Percentiles rank a stretch among this genome's conserved stretches.
Conservation (phyloP, 2,113 vertebrate species). For the Terrapene triunguis region DNA sequence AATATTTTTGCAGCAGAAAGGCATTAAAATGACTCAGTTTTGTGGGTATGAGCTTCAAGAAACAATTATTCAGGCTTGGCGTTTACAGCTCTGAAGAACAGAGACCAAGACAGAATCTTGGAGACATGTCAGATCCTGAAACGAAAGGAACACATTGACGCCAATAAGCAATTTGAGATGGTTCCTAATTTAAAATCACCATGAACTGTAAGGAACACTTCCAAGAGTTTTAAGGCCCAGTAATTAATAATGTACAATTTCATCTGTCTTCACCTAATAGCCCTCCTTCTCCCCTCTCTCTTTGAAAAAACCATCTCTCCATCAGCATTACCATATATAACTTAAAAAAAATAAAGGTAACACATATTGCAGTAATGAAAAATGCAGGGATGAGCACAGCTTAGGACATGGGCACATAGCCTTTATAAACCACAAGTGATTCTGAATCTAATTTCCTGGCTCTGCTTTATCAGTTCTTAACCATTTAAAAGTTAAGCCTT, state of each 20-base stretch:
- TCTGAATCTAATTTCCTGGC: background rate
- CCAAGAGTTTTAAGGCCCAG: background rate
- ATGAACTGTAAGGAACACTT: background rate
- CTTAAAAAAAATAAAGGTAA: background rate
- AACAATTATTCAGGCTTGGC: background rate
- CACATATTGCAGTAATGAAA: background rate
- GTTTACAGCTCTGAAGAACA: constrained; percentile 13
- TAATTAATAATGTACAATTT: background rate
- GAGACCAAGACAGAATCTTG: constrained; percentile 49
- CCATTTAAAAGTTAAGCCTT: background rate
- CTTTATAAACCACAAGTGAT: background rate
- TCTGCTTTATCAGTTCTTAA: background rate
- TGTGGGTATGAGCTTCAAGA: background rate
- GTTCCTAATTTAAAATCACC: background rate
- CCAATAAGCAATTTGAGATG: constrained; percentile 36
- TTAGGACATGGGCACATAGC: background rate
- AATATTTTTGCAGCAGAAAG: background rate
- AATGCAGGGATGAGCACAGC: background rate
- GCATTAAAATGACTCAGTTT: background rate
- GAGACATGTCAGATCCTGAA: constrained; percentile 36
- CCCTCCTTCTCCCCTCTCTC: background rate
- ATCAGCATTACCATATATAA: background rate
- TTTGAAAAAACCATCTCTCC: background rate
- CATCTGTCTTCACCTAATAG: background rate
- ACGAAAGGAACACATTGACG: constrained; percentile 36